phyloP scores from a whole-genome alignment of 92 coral and sea anemone genomes.

The Plumapathes pennacea region DNA sequence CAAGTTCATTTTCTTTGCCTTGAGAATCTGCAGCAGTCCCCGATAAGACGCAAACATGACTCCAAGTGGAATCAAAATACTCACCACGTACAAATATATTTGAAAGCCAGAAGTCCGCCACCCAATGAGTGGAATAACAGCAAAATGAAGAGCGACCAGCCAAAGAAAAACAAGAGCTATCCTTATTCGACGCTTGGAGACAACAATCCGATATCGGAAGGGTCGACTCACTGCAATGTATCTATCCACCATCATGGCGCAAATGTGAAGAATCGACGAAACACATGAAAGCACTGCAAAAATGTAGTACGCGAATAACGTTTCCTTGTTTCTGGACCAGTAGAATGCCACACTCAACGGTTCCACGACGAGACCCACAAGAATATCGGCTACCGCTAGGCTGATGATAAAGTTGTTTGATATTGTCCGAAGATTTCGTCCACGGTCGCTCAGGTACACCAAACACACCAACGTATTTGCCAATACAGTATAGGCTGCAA shows the following conservation, averaged over 20 bases:
- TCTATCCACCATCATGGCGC: slow-evolving; percentile 71
- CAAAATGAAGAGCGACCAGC: slow-evolving; percentile 59
- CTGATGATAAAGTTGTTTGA: slow-evolving; percentile 67
- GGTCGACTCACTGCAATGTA: slow-evolving; percentile 60
- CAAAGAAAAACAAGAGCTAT: slow-evolving; percentile 44
- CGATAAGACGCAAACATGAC: slow-evolving; percentile 57
- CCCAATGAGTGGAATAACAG: slow-evolving; percentile 57
- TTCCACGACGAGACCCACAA: slow-evolving; percentile 68
- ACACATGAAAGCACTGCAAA: slow-evolving; percentile 70
- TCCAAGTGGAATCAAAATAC: slow-evolving; percentile 53
- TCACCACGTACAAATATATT: slow-evolving; percentile 62
- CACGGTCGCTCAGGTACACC: slow-evolving; percentile 65
- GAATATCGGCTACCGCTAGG: slow-evolving; percentile 61
- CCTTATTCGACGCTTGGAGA: slow-evolving; percentile 51
- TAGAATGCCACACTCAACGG: slow-evolving; percentile 70
- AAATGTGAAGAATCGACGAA: slow-evolving; percentile 67
- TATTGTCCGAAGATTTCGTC: slow-evolving; percentile 52
- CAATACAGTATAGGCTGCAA: slow-evolving; percentile 59
- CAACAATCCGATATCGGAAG: slow-evolving; percentile 56
- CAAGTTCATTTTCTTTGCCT: no score
- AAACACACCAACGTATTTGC: slow-evolving; percentile 65
- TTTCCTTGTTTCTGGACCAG: slow-evolving; percentile 48
- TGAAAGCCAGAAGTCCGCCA: slow-evolving; percentile 69
- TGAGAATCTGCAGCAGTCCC: slow-evolving; percentile 54
- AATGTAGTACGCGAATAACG: slow-evolving; percentile 59